Base-by-base conservation (phyloP, 1,140 invertebrate species). In the Daktulosphaira vitifoliae region DNA sequence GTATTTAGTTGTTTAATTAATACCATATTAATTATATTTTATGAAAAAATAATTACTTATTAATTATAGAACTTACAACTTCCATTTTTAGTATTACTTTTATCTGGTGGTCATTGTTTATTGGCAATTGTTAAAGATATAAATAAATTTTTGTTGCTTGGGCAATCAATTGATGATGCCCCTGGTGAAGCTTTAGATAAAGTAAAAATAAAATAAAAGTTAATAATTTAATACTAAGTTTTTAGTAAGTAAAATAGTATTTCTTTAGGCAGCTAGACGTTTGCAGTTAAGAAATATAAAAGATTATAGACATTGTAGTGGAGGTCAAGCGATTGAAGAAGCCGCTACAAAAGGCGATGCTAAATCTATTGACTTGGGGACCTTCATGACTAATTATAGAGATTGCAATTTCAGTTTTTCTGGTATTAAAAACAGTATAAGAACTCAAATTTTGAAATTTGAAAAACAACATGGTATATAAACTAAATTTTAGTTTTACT, bases 71-170 rank as follows among this genome's bases (percentile, higher is more conserved):
- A 68, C 37, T 48, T 97, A 49, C 75, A 85, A 53, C 97, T 92
- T 80, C 96, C 96, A 50, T 98, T 89, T 78, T 75, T 98, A 49
- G 86, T 88, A 22, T 75, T 97, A 9, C 76, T 98, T 3, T 85
- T 94, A 66, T 97, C 93, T 72, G 92, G 92, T 64, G 94, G 94
- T 8, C 92, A 98, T 73, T 89, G 89, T 76, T 78, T 96, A 50
- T 72, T 98, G 62, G 83, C 85, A 39, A 71, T 96, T 16, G 92
- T 85, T 2, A 78, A 85, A 72, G 80, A 79, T 72, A 79, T 92
- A 18, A 79, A 88, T 66, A 79, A 88, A 39, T 94, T 94, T 78
- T 74, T 84, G 11, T 74, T 92, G 39, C 77, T 97, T 11, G 94
- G 94, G 5, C 76, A 84, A 68, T 82, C 80, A 38, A 68, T 86